These are phyloP conservation scores for Gyrodactylus salaris DNA, from an alignment of 1,140 invertebrate species.

Conservation along the genomic window DNA sequence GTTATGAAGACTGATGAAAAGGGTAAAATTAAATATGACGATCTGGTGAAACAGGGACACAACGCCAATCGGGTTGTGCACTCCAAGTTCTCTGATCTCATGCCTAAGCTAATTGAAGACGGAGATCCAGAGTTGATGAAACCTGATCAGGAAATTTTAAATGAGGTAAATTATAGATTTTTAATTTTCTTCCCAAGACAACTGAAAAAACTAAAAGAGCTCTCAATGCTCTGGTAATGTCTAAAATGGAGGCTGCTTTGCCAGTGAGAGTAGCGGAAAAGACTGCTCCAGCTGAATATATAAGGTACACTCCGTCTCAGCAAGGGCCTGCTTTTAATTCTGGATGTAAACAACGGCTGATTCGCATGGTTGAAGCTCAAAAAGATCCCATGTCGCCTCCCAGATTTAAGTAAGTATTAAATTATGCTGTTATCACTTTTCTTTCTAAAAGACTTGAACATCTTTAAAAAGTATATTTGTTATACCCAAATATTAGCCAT, in stretches of 20 bases:
- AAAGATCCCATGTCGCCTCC: conserved; percentile 94
- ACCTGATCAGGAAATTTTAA: conserved; percentile 45
- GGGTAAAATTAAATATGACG: conserved; percentile 72
- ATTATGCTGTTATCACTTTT: too few species aligned
- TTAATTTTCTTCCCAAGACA: not conserved
- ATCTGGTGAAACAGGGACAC: conserved; percentile 66
- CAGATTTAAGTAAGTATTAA: conserved; percentile 45
- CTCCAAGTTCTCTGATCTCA: conserved; percentile 58
- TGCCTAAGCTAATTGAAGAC: conserved; percentile 58
- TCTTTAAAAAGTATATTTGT: too few species aligned
- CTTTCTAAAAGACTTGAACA: too few species aligned
- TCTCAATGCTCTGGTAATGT: conserved; percentile 17
- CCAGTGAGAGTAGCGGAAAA: conserved; percentile 60
- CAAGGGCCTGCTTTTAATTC: conserved; percentile 76
- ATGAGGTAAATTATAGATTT: conserved; percentile 27
- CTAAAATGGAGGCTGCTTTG: conserved; percentile 41
- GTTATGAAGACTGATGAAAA: conserved; percentile 58
- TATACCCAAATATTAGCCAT: too few species aligned
- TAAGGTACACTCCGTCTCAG: conserved; percentile 71
- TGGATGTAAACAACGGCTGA: conserved; percentile 79
- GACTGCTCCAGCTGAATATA: conserved; percentile 61
- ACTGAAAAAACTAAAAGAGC: conserved; percentile 19
- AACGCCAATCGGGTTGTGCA: conserved; percentile 39
- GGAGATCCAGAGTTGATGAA: conserved; percentile 53
- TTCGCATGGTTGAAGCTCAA: conserved; percentile 70